Percentiles rank a stretch among this genome's conserved stretches.
These are phyloP conservation scores for Podargus strigoides DNA, from an alignment of 2,797 vertebrate genomes.

Conservation along the genomic window DNA sequence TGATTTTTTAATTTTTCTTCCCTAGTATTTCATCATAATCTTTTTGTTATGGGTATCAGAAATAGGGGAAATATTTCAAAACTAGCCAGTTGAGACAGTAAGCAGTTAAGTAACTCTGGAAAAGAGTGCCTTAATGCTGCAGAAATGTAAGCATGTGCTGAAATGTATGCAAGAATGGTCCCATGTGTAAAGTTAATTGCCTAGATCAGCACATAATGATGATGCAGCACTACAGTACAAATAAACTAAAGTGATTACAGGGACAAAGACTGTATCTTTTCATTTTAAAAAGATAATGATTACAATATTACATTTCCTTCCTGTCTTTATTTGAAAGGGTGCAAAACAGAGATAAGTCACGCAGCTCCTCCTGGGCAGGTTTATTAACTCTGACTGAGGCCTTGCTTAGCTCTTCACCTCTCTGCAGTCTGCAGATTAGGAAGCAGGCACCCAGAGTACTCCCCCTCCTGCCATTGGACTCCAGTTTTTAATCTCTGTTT, in stretches of 20 bases:
- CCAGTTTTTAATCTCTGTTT: not conserved
- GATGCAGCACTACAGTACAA: not conserved
- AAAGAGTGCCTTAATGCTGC: not conserved
- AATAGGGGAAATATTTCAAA: not conserved
- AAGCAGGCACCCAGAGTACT: not conserved
- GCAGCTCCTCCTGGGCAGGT: not conserved
- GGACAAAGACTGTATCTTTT: not conserved
- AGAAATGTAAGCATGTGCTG: not conserved
- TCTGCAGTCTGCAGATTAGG: not conserved
- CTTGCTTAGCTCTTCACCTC: not conserved
- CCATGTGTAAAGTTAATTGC: slow-evolving; percentile 21
- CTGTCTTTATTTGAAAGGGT: not conserved
- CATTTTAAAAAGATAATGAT: not conserved
- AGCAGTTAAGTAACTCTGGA: not conserved
- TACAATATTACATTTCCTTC: not conserved
- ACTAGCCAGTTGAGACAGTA: not conserved
- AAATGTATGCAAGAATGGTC: not conserved
- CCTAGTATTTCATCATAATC: not conserved
- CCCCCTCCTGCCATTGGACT: not conserved
- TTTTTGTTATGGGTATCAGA: not conserved
- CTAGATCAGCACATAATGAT: slow-evolving; percentile 5
- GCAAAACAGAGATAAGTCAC: not conserved
- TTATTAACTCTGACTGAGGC: not conserved
- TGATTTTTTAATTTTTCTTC: not conserved
- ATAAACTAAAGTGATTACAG: not conserved